Evolutionary conservation across 1,140 invertebrate species (phyloP).

Genomic region (Ceratosolen fusciceps): DNA sequence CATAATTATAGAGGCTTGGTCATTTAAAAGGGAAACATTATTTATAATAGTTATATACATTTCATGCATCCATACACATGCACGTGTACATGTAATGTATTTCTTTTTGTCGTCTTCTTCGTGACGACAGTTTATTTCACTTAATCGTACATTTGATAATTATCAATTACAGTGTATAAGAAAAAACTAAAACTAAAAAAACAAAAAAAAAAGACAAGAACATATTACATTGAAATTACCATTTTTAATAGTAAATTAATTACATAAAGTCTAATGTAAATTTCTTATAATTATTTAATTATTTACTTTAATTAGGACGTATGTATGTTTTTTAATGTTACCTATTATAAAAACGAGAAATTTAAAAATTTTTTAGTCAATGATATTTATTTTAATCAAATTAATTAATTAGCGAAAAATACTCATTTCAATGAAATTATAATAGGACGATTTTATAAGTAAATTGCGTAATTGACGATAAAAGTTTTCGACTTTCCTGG

Average conservation of each 20-base stretch:
- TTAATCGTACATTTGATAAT: background rate
- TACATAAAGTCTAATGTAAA: background rate
- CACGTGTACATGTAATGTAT: background rate
- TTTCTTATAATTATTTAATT: background rate
- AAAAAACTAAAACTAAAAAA: too few relatives aligned
- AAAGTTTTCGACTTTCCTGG: background rate
- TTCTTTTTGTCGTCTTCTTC: constrained; percentile 6
- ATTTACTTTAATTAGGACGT: background rate
- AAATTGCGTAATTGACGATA: background rate
- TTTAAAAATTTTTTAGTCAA: background rate
- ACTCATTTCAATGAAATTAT: background rate
- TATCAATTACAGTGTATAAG: background rate
- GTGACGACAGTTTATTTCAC: background rate
- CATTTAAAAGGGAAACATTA: background rate
- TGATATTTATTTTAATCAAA: constrained; percentile 10
- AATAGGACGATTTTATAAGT: background rate
- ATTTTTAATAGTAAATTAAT: constrained; percentile 19
- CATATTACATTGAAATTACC: background rate
- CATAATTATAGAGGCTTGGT: background rate
- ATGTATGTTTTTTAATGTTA: background rate
- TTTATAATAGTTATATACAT: constrained; percentile 4
- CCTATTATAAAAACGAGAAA: background rate
- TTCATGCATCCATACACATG: background rate
- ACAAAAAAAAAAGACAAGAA: too few relatives aligned
- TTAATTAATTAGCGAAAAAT: background rate